phyloP scores from a whole-genome alignment of 2,113 vertebrate species.

The Okapia johnstoni region DNA sequence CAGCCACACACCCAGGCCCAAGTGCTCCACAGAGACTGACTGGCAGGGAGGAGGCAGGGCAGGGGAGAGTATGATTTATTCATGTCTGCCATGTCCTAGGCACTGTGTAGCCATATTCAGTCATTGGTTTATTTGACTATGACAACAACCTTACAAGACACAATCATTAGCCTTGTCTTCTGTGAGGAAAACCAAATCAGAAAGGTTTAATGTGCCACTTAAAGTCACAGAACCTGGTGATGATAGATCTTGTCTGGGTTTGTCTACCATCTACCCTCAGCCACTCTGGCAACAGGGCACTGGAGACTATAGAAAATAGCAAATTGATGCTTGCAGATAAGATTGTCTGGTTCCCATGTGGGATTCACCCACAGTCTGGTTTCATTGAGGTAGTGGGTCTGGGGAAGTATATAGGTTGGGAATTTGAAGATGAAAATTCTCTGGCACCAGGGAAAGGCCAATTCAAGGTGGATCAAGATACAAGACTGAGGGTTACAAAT shows the following conservation, averaged over 20 bases:
- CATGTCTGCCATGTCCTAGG: background rate
- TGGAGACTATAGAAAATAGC: background rate
- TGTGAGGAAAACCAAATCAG: background rate
- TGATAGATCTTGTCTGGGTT: background rate
- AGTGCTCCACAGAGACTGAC: background rate
- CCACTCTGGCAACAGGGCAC: background rate
- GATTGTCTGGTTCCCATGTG: background rate
- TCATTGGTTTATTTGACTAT: accelerated
- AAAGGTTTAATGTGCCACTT: background rate
- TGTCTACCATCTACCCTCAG: background rate
- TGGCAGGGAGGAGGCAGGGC: background rate
- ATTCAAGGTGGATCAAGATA: background rate
- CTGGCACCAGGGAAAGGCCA: background rate
- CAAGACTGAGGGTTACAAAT: background rate
- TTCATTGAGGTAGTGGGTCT: background rate
- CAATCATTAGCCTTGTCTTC: background rate
- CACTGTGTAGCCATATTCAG: background rate
- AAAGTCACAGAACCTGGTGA: background rate
- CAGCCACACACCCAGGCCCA: background rate
- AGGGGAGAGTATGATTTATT: background rate
- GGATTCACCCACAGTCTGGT: background rate
- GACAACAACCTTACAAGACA: background rate
- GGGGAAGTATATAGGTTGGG: background rate
- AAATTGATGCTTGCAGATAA: background rate
- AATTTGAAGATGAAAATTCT: background rate